Conservation (phyloP, 2,797 vertebrate species). For the Ptychobarbus kaznakovi region DNA sequence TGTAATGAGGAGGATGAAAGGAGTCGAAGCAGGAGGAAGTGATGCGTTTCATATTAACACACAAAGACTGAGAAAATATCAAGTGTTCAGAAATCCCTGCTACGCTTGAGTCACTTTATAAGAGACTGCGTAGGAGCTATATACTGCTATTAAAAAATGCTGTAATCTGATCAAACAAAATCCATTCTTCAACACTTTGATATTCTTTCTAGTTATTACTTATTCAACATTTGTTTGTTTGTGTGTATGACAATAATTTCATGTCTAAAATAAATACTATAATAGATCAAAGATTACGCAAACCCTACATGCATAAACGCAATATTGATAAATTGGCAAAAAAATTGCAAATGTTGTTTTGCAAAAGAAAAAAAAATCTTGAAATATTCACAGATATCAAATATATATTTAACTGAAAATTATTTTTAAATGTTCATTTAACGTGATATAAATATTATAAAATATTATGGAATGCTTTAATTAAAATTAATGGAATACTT, state of each 20-base stretch:
- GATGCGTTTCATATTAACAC: constrained; percentile 38
- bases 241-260: background rate
- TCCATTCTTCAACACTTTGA: constrained; percentile 19
- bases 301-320: background rate
- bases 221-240: background rate
- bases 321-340: background rate
- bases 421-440: background rate
- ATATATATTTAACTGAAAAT: background rate
- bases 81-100: constrained; percentile 6
- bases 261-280: background rate
- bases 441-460: background rate
- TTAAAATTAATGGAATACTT: too few relatives aligned
- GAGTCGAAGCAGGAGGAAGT: constrained; percentile 24
- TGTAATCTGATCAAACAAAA: background rate
- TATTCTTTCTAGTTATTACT: background rate
- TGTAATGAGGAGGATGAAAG: constrained; percentile 37
- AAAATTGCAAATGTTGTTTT: background rate
- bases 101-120: constrained; percentile 21
- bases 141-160: constrained; percentile 13
- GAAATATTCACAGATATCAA: background rate
- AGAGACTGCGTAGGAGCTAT: background rate
- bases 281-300: background rate
- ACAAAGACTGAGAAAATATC: constrained; percentile 31
- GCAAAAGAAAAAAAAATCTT: background rate
- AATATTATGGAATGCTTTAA: background rate